Evolutionary conservation across 2,113 vertebrate genomes (phyloP).

Genomic region (Symphodus melops): DNA sequence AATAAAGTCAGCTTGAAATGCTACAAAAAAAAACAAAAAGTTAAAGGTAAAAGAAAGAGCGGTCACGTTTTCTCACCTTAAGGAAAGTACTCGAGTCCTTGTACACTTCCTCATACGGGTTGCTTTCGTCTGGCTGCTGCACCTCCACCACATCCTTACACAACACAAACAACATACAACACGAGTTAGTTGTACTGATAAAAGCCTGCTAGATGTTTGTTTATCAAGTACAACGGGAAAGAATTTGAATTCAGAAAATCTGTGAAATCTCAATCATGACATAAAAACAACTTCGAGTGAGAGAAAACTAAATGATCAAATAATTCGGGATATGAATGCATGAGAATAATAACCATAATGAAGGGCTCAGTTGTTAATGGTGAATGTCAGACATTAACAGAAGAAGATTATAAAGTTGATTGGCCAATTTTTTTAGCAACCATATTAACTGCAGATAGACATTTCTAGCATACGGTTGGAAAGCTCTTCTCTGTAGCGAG

Average conservation of each 20-base stretch:
- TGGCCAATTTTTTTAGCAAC: neutral
- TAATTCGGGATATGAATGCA: too few species aligned
- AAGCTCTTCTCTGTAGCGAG: slow-evolving; percentile 78
- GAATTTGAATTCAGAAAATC: neutral
- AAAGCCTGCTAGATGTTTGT: neutral
- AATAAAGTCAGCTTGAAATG: too few species aligned
- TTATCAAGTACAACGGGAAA: neutral
- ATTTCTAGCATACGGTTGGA: neutral
- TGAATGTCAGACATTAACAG: neutral
- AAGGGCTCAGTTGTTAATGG: neutral
- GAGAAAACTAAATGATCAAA: too few species aligned
- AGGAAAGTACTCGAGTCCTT: slow-evolving; percentile 99
- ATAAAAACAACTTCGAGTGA: too few species aligned
- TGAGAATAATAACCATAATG: too few species aligned
- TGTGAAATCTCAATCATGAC: too few species aligned
- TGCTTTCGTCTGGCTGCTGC: slow-evolving; percentile 90
- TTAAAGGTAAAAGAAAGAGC: neutral
- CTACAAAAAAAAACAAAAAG: too few species aligned
- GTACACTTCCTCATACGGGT: slow-evolving; percentile 96
- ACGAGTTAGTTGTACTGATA: neutral
- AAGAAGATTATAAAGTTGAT: too few species aligned
- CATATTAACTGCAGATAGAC: neutral
- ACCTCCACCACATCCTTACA: slow-evolving; percentile 92
- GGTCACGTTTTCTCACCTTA: slow-evolving; percentile 83
- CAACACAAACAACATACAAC: slow-evolving; percentile 3